Percentiles rank a stretch among this genome's conserved stretches.
Evolutionary conservation across 2,888 invertebrate genomes (phyloP).

Genomic region (Copidosoma aretas): DNA sequence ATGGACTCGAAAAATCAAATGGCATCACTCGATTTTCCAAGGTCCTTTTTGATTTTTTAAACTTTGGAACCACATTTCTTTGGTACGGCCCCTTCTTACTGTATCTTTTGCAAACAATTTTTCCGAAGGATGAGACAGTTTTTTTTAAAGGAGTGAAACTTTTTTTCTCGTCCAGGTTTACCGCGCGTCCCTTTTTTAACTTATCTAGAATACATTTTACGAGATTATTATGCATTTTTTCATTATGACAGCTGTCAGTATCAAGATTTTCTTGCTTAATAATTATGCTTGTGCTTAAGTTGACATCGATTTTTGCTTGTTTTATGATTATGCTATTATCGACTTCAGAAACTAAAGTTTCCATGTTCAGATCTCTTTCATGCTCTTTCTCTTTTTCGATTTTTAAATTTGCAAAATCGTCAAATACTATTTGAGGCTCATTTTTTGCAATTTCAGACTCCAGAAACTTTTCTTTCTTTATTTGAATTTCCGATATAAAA

Average conservation of each 20-base stretch:
- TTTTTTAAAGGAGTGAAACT: conserved; percentile 47
- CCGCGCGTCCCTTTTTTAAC: conserved; percentile 39
- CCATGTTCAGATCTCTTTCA: conserved; percentile 7
- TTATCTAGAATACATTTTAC: not conserved
- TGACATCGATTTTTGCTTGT: conserved; percentile 15
- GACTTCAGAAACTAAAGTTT: not conserved
- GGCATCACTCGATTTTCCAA: conserved; percentile 45
- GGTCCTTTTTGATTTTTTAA: not conserved
- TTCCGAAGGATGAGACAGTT: conserved; percentile 64
- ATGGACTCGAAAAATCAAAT: conserved; percentile 69
- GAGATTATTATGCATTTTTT: not conserved
- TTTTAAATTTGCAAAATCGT: conserved; percentile 40
- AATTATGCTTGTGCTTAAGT: not conserved
- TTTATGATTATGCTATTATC: conserved; percentile 1
- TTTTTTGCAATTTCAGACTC: conserved; percentile 12
- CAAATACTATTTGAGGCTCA: no score
- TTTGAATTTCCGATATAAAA: not conserved
- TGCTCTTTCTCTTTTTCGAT: conserved; percentile 26
- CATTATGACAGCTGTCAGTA: not conserved
- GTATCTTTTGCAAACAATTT: conserved; percentile 63
- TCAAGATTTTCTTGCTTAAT: not conserved
- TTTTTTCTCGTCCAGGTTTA: conserved; percentile 16
- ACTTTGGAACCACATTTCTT: conserved; percentile 2
- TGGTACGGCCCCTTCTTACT: conserved; percentile 43
- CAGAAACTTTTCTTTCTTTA: not conserved